A percentile compares a stretch with the other conserved stretches of the same genome.
These are phyloP conservation scores for Cassiopea xamachana DNA, from an alignment of 30 jellyfish, hydroid and myxozoan species.

Conservation along the genomic window DNA sequence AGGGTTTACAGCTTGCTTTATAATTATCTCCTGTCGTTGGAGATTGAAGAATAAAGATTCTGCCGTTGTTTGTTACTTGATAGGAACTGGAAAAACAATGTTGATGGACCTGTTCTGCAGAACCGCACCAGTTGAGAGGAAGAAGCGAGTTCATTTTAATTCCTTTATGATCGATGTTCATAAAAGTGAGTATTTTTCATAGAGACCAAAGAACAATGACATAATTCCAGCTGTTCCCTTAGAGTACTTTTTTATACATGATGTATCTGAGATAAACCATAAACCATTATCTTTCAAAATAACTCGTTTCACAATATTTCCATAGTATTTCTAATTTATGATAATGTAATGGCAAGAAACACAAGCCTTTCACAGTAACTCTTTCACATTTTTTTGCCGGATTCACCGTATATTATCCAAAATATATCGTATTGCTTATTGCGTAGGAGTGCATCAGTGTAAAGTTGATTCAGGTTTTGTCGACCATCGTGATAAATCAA, in stretches of 20 bases:
- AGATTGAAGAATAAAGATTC: too few species aligned
- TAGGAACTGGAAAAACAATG: slow-evolving; percentile 99
- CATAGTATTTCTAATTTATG: too few species aligned
- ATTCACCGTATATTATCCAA: neutral
- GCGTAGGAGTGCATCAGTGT: slow-evolving; percentile 86
- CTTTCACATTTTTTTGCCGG: too few species aligned
- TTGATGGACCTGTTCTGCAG: slow-evolving; percentile 91
- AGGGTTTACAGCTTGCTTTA: too few species aligned
- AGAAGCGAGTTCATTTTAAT: slow-evolving; percentile 94
- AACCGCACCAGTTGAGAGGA: slow-evolving; percentile 64
- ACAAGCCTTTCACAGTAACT: too few species aligned
- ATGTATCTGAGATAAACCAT: too few species aligned
- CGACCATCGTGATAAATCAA: slow-evolving; percentile 78
- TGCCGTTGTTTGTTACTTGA: neutral
- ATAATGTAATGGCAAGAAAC: too few species aligned
- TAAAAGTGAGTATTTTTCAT: slow-evolving; percentile 66
- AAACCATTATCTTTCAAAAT: too few species aligned
- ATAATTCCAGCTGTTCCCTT: neutral
- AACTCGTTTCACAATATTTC: too few species aligned
- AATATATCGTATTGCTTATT: neutral
- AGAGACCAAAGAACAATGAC: neutral
- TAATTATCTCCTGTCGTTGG: too few species aligned
- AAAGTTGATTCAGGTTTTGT: slow-evolving; percentile 66
- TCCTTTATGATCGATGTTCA: slow-evolving; percentile 97
- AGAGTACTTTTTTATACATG: too few species aligned